A percentile compares a stretch with the other conserved stretches of the same genome.
These are phyloP conservation scores for Amphipyra berbera DNA, from an alignment of 2,888 invertebrate species.

Conservation along the genomic window DNA sequence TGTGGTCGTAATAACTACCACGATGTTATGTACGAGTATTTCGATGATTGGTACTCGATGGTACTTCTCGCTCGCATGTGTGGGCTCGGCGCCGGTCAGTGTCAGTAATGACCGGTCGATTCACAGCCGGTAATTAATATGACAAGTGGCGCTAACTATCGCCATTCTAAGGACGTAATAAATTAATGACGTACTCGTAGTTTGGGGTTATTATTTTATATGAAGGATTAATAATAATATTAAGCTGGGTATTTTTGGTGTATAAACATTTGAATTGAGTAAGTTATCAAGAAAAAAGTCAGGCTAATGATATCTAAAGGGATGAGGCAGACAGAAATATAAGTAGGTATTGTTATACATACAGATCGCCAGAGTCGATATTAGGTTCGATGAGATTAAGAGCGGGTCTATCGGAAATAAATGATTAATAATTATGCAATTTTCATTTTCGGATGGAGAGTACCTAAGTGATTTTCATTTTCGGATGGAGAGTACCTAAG, in stretches of 20 bases:
- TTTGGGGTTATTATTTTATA: neutral
- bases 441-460: neutral
- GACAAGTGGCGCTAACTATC: constrained; percentile 39
- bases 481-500: neutral
- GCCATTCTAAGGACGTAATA: constrained; percentile 15
- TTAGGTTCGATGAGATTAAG: neutral
- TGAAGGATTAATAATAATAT: neutral
- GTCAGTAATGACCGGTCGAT: constrained; percentile 2
- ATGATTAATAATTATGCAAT: neutral
- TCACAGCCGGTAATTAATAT: constrained; percentile 24
- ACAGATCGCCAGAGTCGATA: too few species aligned
- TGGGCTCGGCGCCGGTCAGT: neutral
- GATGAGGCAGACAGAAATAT: too few species aligned
- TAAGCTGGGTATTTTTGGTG: too few species aligned
- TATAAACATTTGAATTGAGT: too few species aligned
- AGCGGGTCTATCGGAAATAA: neutral
- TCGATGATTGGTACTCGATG: constrained; percentile 2
- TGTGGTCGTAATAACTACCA: constrained; percentile 2
- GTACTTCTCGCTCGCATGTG: constrained; percentile 4
- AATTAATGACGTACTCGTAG: constrained; percentile 22
- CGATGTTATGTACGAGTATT: neutral
- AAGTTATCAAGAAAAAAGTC: too few species aligned
- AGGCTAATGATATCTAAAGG: too few species aligned
- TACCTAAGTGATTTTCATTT: neutral
- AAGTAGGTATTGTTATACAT: too few species aligned